Conservation (phyloP, 2,797 vertebrate species). For the Tangara arthus region DNA sequence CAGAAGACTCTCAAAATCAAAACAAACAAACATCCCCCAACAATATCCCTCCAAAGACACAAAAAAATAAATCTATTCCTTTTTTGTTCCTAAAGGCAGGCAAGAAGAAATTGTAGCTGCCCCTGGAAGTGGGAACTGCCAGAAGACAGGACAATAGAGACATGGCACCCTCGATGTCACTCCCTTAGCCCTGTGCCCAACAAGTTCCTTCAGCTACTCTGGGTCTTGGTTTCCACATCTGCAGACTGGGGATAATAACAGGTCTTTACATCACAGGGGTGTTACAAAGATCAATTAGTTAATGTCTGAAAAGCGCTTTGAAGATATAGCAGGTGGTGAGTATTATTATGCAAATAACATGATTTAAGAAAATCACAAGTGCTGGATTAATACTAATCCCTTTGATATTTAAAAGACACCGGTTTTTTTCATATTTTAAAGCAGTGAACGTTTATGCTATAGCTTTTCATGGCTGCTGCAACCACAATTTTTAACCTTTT, state of each 20-base stretch:
- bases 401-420: slow-evolving; percentile 66
- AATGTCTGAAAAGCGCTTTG: slow-evolving; percentile 56
- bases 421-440: slow-evolving; percentile 58
- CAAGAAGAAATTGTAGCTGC: background rate
- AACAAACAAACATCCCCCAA: background rate
- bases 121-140: background rate
- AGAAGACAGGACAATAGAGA: background rate
- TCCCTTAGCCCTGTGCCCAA: background rate
- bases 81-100: background rate
- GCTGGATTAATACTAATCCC: slow-evolving; percentile 64
- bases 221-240: slow-evolving; percentile 39
- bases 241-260: slow-evolving; percentile 42
- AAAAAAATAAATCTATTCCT: background rate
- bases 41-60: background rate
- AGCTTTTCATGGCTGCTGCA: background rate
- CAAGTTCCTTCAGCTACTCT: slow-evolving; percentile 12
- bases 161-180: accelerated
- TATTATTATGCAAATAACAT: slow-evolving; percentile 61
- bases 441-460: slow-evolving; percentile 1
- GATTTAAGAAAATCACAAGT: slow-evolving; percentile 67
- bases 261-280: slow-evolving; percentile 48
- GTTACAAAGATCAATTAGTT: slow-evolving; percentile 63
- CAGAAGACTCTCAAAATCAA: background rate
- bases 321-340: slow-evolving; percentile 62
- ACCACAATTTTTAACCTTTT: slow-evolving; percentile 56